Evolutionary conservation across 2,888 invertebrate species (phyloP), one percentile per base, ranked within the genome.

Genomic region (Sarcophaga carnaria): DNA sequence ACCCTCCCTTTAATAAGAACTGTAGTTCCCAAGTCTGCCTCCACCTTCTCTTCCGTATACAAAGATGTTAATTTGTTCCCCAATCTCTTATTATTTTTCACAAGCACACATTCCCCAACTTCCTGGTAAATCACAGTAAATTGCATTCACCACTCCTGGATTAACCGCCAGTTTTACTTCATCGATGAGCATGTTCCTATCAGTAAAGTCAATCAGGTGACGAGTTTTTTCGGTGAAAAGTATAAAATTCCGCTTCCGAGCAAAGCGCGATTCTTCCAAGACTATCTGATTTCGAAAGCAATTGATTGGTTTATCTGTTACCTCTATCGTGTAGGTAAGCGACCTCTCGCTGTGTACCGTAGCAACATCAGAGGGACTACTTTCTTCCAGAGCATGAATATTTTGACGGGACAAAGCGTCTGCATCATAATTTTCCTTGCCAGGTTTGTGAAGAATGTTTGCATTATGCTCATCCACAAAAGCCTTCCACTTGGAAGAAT

Each of bases 271-370:
- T 25, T 25, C 25, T 59, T 89, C 86, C 10, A 89, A 64, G 27
- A 89, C 22, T 14, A 89, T 88, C 63, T 89, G 88, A n/a, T 89
- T 89, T 74, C 78, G 70, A 37, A 88, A 90, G 47, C 88, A 88
- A 66, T 89, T 89, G 12, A 88, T 25, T 3, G 89, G 89, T 12
- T 88, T 90, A 2, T 88, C 85, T 17, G 82, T 87, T n/a, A 84
- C 45, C 49, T 85, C 84, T 47, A 88, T 88, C 11, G 85, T 88
- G 62, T 88, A 88, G 2, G 88, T 88, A 25, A 11, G 88, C 69
- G 14, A 88, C 87, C 20, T 63, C 60, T 88, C 85, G 62, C 83
- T 88, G 22, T 87, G 82, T 27, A 74, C 60, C 3, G 80, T 84
- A n/a, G 66, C 69, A 22, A 66, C 49, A 49, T 60, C 67, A 27